Evolutionary conservation across 2,113 vertebrate genomes (phyloP).

Genomic region (Eubucco bourcierii): DNA sequence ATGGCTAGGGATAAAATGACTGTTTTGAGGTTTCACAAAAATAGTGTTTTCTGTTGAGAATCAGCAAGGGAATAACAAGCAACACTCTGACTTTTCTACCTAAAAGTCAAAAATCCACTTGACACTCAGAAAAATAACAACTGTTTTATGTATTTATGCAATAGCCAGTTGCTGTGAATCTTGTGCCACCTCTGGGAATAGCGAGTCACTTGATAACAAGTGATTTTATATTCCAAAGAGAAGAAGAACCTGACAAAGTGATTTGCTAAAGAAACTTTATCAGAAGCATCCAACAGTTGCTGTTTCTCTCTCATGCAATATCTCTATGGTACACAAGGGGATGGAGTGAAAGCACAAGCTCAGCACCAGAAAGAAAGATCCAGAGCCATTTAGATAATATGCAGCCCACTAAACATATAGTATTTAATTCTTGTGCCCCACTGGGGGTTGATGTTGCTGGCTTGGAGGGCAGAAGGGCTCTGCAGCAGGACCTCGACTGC

Average conservation of each 20-base stretch:
- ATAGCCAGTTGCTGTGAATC: not conserved
- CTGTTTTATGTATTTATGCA: not conserved
- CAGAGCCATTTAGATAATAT: not conserved
- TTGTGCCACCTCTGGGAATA: not conserved
- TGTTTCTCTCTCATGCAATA: not conserved
- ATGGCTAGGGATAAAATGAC: not conserved
- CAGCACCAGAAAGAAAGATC: not conserved
- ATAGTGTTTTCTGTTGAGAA: not conserved
- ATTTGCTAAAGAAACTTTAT: constrained; percentile 37
- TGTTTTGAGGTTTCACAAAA: not conserved
- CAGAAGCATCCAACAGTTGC: not conserved
- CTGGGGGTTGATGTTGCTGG: too few species aligned
- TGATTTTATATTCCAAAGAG: constrained; percentile 46
- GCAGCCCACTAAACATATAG: not conserved
- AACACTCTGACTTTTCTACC: not conserved
- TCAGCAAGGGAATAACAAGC: not conserved
- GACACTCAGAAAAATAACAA: constrained; percentile 11
- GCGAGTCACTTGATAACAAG: not conserved
- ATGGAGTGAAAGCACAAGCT: not conserved
- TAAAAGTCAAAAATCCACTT: constrained; percentile 10
- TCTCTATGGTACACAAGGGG: not conserved
- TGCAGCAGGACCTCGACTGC: too few species aligned
- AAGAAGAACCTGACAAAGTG: constrained; percentile 44
- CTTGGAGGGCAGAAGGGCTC: too few species aligned
- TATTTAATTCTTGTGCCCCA: not conserved